A percentile compares a stretch with the other conserved stretches of the same genome.
Conservation (phyloP, 2,888 invertebrate genomes). For the Tortricodes alternella region DNA sequence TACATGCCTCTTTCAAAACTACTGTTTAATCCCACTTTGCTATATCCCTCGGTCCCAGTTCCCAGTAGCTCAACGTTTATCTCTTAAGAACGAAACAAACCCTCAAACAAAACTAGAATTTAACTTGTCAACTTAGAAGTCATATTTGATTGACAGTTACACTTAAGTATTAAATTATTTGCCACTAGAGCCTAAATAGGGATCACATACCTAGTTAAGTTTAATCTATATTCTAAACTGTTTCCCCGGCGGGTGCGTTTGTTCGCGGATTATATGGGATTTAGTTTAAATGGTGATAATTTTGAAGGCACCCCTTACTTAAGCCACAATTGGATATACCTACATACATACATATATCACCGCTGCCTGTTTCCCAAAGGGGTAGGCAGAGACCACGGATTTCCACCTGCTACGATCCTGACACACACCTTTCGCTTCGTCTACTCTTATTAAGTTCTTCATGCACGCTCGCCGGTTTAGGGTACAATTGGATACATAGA, state of each 20-base stretch:
- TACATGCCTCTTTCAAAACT: constrained; percentile 22
- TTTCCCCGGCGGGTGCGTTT: constrained; percentile 57
- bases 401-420: too few species aligned
- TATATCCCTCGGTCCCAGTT: constrained; percentile 21
- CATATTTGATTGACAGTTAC: background rate
- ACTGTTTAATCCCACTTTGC: constrained; percentile 23
- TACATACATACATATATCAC: too few species aligned
- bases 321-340: constrained; percentile 36
- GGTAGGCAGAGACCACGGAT: too few species aligned
- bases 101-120: constrained; percentile 9
- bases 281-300: constrained; percentile 66
- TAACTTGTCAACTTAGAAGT: background rate
- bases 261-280: constrained; percentile 64
- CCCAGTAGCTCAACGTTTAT: constrained; percentile 22
- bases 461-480: too few species aligned
- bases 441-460: too few species aligned
- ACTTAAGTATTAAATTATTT: constrained; percentile 46
- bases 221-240: constrained; percentile 72
- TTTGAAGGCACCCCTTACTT: constrained; percentile 45
- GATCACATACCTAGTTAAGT: constrained; percentile 70
- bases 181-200: constrained; percentile 61
- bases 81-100: background rate
- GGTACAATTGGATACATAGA: too few species aligned
- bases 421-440: too few species aligned
- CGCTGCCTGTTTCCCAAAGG: too few species aligned